These are phyloP conservation scores for Teleogryllus oceanicus DNA, from an alignment of 2,888 invertebrate species.

Conservation along the genomic window DNA sequence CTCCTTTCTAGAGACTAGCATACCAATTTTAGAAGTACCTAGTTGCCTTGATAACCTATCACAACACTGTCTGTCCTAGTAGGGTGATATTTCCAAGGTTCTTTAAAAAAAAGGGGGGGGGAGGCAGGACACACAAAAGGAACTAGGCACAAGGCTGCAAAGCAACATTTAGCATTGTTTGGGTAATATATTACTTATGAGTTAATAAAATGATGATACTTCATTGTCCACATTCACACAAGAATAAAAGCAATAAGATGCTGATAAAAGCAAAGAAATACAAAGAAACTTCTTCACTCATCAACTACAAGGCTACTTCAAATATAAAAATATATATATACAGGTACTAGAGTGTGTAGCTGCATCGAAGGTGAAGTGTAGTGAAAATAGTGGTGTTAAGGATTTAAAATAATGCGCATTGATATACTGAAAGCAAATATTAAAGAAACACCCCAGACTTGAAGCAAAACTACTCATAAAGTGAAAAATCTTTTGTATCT, in stretches of 20 bases:
- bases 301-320: not conserved
- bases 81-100: not conserved
- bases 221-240: not conserved
- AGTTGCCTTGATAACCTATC: not conserved
- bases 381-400: too few relatives aligned
- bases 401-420: too few relatives aligned
- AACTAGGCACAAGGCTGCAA: not conserved
- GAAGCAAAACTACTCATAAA: too few relatives aligned
- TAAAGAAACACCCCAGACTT: too few relatives aligned
- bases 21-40: not conserved
- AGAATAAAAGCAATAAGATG: not conserved
- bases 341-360: constrained; percentile 9
- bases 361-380: constrained; percentile 9
- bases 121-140: not conserved
- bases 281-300: not conserved
- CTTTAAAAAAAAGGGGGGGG: not conserved
- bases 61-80: constrained; percentile 3
- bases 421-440: too few relatives aligned
- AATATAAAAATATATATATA: not conserved
- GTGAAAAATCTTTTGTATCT: too few relatives aligned
- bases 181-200: not conserved
- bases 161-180: not conserved
- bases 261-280: not conserved
- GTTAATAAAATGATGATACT: not conserved
- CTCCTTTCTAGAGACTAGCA: not conserved